Evolutionary conservation across 1,140 invertebrate genomes (phyloP), one percentile per base, ranked within the genome.

Genomic region (Hyposmocoma kahamanoa): DNA sequence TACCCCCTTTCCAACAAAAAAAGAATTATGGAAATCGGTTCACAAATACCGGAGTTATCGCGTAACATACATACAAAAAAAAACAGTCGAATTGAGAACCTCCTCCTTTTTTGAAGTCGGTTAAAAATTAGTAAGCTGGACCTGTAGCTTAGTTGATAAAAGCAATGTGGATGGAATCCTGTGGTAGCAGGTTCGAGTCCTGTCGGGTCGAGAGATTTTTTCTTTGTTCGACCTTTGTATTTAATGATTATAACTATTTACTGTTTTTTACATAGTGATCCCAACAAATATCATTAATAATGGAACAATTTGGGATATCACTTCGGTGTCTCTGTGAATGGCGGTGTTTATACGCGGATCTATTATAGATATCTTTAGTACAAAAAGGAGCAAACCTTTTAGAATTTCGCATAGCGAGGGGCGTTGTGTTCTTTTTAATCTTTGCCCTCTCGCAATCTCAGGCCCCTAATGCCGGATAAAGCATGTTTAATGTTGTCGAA

Each of bases 361-460:
- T 6, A 28, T 6, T 6, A 28, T 6, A 28, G 11, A 28, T 6
- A 6, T 6, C 11, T 28, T 6, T 6, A 28, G 24, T 28, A 6
- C 24, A 28, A 28, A 28, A 28, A 6, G 24, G 24, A 28, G 11
- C 6, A 28, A 6, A 28, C 49, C 46, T 28, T 32, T 51, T n/a
- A n/a, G n/a, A 47, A 36, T 18, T 9, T 19, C 22, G 17, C 24
- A 24, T 36, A 13, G 30, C 45, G 46, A 44, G 50, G 42, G 11
- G 47, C 39, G 50, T 34, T 51, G 47, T 50, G 41, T 53, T 50
- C 45, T 52, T 56, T 56, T 56, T 52, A 53, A 53, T 48, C 56
- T 58, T 28, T 44, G 9, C 46, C 53, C 42, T 47, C 44, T 42
- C 11, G 49, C 47, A 52, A 55, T 56, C 53, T 46, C 13, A 13